Evolutionary conservation across 2,797 vertebrate species (phyloP), one percentile per base, ranked within the genome.

Genomic region (Thamnophis elegans): DNA sequence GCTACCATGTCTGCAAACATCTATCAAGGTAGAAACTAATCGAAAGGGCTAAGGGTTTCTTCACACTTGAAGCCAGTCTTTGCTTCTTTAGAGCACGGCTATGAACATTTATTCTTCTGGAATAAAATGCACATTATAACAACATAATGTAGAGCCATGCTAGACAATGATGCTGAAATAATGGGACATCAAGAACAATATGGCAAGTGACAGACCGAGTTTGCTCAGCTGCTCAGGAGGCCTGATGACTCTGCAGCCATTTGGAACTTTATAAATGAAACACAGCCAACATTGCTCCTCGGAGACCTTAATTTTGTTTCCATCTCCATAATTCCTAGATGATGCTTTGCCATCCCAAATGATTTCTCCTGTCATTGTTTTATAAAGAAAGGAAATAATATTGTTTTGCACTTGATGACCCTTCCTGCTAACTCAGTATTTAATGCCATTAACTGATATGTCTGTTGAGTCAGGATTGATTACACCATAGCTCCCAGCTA

Each of bases 401-500:
- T 56, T 89, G 47, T n/a, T 18, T 4, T 59, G 85, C 94, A 62
- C 93, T 87, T 87, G 90, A 88, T 85, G 94, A 93, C 91, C 90
- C 90, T 94, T 94, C 92, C 56, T 68, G 92, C 88, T 94, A 94
- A 14, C 78, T 53, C 13, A 32, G 68, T 6, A 93, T 91, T 82
- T 94, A 89, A 94, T 92, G 93, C 59, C 93, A 65, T 86, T n/a
- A 78, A 91, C 59, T 90, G 51, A 58, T 91, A 78, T 82, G 59
- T 93, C 92, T 32, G 4, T 32, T 85, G 78, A 95, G 89, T 53
- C 87, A 91, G 90, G 78, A 95, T 92, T 92, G 94, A 91, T 93
- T 94, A 58, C 51, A 90, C 55, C 36, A 42, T 93, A 59, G 87
- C 28, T 55, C 47, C 91, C 47, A 10, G 85, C 78, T 89, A 91